Base-by-base conservation (phyloP, 1,140 invertebrate genomes). In the Listronotus oregonensis region DNA sequence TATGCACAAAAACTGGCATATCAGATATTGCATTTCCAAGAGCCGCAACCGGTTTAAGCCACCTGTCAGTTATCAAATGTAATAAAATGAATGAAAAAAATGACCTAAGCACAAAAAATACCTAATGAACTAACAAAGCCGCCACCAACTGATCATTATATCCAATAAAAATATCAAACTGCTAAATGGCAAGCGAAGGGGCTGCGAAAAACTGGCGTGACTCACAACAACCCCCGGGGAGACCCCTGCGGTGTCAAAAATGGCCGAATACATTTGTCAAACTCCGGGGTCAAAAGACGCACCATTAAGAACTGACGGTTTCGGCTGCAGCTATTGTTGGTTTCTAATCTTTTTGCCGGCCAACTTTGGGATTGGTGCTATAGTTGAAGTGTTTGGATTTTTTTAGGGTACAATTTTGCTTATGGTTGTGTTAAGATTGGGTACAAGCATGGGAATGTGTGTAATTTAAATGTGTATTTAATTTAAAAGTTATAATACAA, bases 241-340 rank as follows among this genome's bases (percentile, higher is more conserved):
- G 18, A 17, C 52, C 18, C 51, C 52, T 40, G 52, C 39, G 31
- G 52, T 39, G 52, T 42, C 52, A 55, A 55, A 55, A 55, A 55
- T 55, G 52, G 52, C 18, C 32, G 52, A 55, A 55, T 55, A 40
- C 52, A 55, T 55, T 55, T 55, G 52, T 55, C 52, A 55, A 40
- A 14, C 14, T 27, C 15, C 21, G n/a, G 21, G 49, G 49, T 27
- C n/a, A 27, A 51, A 34, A 34, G 49, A 51, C 49, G 10, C 14
- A 15, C 44, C 44, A 47, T 47, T 47, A 47, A 47, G 44, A 47
- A 47, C 9, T 21, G 44, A 47, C 44, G 44, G n/a, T 21, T 17
- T 47, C 21, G 44, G 44, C 12, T 47, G 44, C 15, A 47, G 14
- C 12, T 47, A 47, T 17, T 14, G 21, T 47, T 14, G 14, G 21